Evolutionary conservation across 35 echinoderm and acorn worm species (phyloP).

Genomic region (Patiria miniata): DNA sequence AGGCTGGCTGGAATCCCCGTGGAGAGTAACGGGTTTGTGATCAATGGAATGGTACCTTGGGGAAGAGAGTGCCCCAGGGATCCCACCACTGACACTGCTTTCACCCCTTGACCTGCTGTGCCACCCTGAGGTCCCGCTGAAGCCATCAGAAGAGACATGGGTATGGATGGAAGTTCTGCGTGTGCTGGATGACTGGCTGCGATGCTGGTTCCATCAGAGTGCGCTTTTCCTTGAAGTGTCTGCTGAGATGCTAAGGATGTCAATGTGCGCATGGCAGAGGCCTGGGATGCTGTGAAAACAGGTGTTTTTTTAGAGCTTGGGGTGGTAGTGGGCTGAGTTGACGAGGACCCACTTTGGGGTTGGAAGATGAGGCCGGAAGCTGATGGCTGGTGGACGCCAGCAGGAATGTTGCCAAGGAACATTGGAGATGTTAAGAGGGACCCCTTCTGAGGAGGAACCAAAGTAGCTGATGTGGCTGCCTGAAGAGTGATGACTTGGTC

Average conservation of each 20-base stretch:
- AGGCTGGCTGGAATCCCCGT: constrained; percentile 35
- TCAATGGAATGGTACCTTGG: constrained; percentile 44
- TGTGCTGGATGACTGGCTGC: not conserved
- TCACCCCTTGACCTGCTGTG: not conserved
- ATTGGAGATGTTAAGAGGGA: not conserved
- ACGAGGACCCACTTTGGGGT: not conserved
- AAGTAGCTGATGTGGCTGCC: not conserved
- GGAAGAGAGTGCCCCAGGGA: constrained; percentile 15
- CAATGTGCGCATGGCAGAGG: constrained; percentile 10
- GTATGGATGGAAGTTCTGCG: not conserved
- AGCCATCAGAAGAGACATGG: constrained; percentile 27
- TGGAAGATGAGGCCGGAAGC: not conserved
- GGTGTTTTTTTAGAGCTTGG: not conserved
- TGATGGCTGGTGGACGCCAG: not conserved
- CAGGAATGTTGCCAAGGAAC: not conserved
- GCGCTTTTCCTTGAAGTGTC: constrained; percentile 4
- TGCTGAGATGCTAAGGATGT: constrained; percentile 3
- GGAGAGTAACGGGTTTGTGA: constrained; percentile 37
- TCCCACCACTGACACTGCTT: constrained; percentile 44
- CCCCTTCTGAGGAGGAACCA: not conserved
- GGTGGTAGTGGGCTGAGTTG: not conserved
- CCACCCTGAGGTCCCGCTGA: constrained; percentile 1
- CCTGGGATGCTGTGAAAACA: not conserved
- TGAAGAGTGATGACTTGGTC: not conserved
- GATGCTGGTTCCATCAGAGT: not conserved